A percentile compares a stretch with the other conserved stretches of the same genome.
Conservation (phyloP, 2,113 vertebrate species). For the Mus spicilegus region DNA sequence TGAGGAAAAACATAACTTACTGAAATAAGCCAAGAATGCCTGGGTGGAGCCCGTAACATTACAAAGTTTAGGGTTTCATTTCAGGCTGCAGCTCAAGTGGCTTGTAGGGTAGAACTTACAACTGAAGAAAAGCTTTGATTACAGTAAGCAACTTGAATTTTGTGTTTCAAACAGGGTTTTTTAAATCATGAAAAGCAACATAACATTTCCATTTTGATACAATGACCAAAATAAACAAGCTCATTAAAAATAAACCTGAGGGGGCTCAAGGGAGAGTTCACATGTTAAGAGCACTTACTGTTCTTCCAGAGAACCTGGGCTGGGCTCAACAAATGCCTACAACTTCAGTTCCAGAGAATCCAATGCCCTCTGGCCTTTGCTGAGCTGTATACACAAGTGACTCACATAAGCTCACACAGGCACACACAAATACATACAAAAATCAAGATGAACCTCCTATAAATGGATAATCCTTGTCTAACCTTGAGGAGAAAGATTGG, state of each 20-base stretch:
- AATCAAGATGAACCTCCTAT: not conserved
- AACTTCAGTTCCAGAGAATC: no score
- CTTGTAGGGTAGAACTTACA: not conserved
- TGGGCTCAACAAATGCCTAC: not conserved
- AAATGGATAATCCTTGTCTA: not conserved
- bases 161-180: not conserved
- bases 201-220: conserved; percentile 13
- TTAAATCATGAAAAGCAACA: not conserved
- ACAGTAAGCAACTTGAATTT: not conserved
- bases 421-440: not conserved
- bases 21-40: not conserved
- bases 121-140: not conserved
- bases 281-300: not conserved
- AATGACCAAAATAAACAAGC: not conserved
- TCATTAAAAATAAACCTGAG: not conserved
- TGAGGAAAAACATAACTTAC: not conserved
- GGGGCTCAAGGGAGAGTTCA: not conserved
- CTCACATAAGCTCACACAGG: not conserved
- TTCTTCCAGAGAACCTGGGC: not conserved
- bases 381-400: not conserved
- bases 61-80: not conserved
- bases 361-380: not conserved
- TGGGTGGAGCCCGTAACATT: not conserved
- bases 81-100: not conserved
- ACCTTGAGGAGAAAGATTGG: not conserved